phyloP scores from a whole-genome alignment of 2,797 vertebrate species.

The Geotria australis region DNA sequence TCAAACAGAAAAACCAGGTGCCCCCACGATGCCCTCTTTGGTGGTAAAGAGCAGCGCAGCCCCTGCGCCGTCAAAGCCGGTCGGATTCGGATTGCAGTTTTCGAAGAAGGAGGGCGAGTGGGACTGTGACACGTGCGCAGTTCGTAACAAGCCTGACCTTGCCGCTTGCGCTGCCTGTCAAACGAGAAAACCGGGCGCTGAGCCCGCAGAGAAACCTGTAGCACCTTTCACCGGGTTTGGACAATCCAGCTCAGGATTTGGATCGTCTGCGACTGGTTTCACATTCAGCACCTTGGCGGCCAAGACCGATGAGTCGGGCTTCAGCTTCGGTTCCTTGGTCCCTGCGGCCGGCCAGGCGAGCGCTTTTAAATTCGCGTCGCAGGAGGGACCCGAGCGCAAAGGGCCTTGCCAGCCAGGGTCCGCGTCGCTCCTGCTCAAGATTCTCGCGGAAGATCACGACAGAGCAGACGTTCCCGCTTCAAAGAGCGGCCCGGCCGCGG shows the following conservation, averaged over 20 bases:
- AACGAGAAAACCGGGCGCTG: slow-evolving; percentile 1
- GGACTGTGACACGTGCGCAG: slow-evolving; percentile 30
- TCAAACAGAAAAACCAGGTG: slow-evolving; percentile 11
- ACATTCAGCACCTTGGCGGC: not conserved
- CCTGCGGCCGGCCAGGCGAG: not conserved
- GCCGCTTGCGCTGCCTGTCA: slow-evolving; percentile 31
- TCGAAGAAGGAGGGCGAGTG: slow-evolving; percentile 35
- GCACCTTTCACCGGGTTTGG: slow-evolving; percentile 10
- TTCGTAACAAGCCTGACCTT: slow-evolving; percentile 20
- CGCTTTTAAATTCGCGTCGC: not conserved
- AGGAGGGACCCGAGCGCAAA: not conserved
- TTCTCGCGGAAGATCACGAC: not conserved
- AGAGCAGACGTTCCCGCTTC: too few relatives aligned
- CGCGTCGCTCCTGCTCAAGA: not conserved
- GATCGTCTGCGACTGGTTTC: too few relatives aligned
- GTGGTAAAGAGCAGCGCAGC: not conserved
- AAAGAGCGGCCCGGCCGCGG: not conserved
- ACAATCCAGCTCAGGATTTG: too few relatives aligned
- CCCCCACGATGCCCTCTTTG: not conserved
- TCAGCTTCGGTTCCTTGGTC: not conserved
- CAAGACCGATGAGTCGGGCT: not conserved
- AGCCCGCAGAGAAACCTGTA: slow-evolving; percentile 9
- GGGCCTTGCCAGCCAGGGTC: not conserved
- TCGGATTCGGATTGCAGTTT: slow-evolving; percentile 11
- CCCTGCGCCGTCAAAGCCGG: not conserved